Conservation (phyloP, 2,113 vertebrate species). For the Lathamus discolor region DNA sequence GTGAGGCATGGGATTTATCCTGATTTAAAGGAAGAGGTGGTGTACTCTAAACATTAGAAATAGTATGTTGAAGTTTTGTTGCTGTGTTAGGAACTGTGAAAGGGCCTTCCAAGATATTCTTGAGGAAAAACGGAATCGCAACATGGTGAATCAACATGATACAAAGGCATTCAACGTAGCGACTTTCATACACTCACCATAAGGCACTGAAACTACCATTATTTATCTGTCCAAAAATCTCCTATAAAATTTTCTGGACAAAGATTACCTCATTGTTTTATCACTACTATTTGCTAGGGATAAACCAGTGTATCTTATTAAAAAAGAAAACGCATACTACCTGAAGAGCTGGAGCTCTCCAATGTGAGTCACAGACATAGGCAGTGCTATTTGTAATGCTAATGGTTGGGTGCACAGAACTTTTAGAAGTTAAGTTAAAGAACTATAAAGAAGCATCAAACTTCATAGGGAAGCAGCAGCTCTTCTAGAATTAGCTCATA, state of each 20-base stretch:
- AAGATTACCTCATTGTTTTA: background rate
- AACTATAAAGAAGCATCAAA: background rate
- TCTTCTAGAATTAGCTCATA: background rate
- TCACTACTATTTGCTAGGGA: background rate
- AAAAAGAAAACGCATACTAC: background rate
- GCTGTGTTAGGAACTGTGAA: background rate
- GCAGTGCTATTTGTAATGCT: background rate
- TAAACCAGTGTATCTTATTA: background rate
- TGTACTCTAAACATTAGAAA: background rate
- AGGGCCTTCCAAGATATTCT: background rate
- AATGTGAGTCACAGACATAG: background rate
- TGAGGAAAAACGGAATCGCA: background rate
- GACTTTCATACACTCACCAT: background rate
- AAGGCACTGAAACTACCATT: background rate
- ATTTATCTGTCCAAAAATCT: background rate
- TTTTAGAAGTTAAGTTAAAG: background rate
- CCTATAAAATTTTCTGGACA: background rate
- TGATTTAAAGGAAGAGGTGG: background rate
- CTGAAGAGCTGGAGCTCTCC: background rate
- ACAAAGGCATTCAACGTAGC: background rate
- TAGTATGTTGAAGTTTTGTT: background rate
- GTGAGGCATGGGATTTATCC: background rate
- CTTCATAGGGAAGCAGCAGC: background rate
- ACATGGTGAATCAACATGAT: accelerated
- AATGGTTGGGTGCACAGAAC: background rate